Conservation (phyloP, 2,888 invertebrate genomes). For the Himalopsyche tibetana region DNA sequence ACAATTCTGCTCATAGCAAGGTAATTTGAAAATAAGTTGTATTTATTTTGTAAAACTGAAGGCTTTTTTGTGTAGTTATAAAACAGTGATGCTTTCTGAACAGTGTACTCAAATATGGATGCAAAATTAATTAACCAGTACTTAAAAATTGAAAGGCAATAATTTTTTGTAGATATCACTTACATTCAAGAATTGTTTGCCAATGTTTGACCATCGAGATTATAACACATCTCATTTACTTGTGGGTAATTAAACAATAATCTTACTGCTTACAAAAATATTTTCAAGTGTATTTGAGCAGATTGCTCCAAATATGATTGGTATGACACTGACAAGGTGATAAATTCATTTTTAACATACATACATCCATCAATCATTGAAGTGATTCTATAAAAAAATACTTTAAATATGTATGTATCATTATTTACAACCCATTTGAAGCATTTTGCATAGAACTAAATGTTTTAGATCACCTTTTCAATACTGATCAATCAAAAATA, state of each 20-base stretch:
- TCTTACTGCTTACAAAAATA: neutral
- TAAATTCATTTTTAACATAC: neutral
- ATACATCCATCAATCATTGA: too few relatives aligned
- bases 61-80: conserved; percentile 41
- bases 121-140: neutral
- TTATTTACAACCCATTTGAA: too few relatives aligned
- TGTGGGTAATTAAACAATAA: neutral
- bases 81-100: conserved; percentile 2
- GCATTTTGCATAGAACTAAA: too few relatives aligned
- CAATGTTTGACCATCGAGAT: neutral
- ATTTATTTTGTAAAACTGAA: conserved; percentile 20
- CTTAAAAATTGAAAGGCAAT: neutral
- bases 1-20: conserved; percentile 84
- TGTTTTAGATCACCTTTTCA: too few relatives aligned
- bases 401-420: too few relatives aligned
- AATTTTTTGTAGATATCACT: conserved; percentile 6
- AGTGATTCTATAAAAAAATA: too few relatives aligned
- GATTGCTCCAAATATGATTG: neutral
- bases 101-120: conserved; percentile 35
- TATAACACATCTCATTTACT: neutral
- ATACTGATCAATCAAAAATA: too few relatives aligned
- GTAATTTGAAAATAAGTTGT: conserved; percentile 72
- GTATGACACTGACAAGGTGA: neutral
- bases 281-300: neutral
- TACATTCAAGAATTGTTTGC: conserved; percentile 13